Evolutionary conservation across 2,888 invertebrate genomes (phyloP).

Genomic region (Panopea generosa): DNA sequence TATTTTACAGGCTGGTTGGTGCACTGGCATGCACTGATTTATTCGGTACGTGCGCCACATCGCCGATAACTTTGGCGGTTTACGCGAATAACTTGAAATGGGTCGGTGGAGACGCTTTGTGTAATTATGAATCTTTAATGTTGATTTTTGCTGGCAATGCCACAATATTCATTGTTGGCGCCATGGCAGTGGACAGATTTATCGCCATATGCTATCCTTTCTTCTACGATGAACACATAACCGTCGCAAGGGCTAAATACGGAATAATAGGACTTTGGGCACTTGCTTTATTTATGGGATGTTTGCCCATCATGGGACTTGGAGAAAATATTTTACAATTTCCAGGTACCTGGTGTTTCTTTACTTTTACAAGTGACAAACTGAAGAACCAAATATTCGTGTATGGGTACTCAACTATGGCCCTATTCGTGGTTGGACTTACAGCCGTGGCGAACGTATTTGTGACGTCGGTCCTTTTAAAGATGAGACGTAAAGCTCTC

Average conservation of each 20-base stretch:
- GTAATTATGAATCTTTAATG: slow-evolving; percentile 82
- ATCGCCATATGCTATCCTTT: slow-evolving; percentile 80
- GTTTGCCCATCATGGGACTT: slow-evolving; percentile 81
- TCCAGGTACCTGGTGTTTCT: slow-evolving; percentile 85
- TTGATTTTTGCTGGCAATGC: slow-evolving; percentile 81
- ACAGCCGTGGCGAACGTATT: slow-evolving; percentile 76
- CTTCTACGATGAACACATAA: slow-evolving; percentile 76
- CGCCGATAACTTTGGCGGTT: slow-evolving; percentile 70
- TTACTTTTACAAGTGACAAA: slow-evolving; percentile 79
- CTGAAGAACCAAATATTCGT: slow-evolving; percentile 75
- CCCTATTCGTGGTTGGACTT: slow-evolving; percentile 74
- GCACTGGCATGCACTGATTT: slow-evolving; percentile 82
- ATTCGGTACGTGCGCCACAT: slow-evolving; percentile 80
- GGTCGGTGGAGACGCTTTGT: slow-evolving; percentile 78
- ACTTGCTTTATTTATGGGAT: slow-evolving; percentile 73
- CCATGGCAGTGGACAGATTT: slow-evolving; percentile 83
- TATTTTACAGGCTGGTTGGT: slow-evolving; percentile 83
- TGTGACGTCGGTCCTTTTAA: slow-evolving; percentile 74
- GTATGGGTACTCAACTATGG: slow-evolving; percentile 78
- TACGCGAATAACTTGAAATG: slow-evolving; percentile 75
- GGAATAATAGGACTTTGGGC: slow-evolving; percentile 72
- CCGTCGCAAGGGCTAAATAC: slow-evolving; percentile 68
- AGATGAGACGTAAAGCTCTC: slow-evolving; percentile 70
- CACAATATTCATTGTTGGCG: slow-evolving; percentile 82
- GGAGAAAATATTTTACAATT: slow-evolving; percentile 82